Conservation (phyloP, 2,888 invertebrate species). For the Protophormia terraenovae region DNA sequence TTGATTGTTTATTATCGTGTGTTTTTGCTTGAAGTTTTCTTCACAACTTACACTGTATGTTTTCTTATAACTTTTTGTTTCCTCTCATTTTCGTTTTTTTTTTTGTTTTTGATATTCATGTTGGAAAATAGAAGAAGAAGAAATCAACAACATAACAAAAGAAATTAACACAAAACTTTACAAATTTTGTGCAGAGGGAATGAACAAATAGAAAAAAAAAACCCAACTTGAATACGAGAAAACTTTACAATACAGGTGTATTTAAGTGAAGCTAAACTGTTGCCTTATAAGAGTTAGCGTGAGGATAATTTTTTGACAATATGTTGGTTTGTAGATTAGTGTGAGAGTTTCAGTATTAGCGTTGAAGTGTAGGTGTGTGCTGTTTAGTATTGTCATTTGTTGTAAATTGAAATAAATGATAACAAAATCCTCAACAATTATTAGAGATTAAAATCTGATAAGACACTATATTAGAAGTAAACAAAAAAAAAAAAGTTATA, state of each 20-base stretch:
- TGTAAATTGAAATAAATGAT: constrained; percentile 31
- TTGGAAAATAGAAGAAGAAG: constrained; percentile 7
- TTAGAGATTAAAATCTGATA: constrained; percentile 19
- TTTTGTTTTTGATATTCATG: constrained; percentile 42
- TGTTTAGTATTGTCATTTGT: constrained; percentile 8
- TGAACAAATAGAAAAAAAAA: neutral
- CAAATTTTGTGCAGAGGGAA: constrained; percentile 18
- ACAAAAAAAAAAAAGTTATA: too few relatives aligned
- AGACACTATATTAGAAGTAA: neutral
- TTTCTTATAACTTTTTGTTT: constrained; percentile 36
- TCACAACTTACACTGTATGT: constrained; percentile 54
- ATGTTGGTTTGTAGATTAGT: too few relatives aligned
- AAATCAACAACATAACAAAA: constrained; percentile 36
- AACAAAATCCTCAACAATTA: constrained; percentile 23
- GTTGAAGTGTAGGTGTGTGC: neutral
- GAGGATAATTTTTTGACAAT: constrained; percentile 25
- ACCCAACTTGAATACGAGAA: constrained; percentile 4
- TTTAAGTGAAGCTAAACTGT: constrained; percentile 45
- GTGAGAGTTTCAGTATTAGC: too few relatives aligned
- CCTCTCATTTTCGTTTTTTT: neutral
- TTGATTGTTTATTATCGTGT: constrained; percentile 60
- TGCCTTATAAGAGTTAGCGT: constrained; percentile 28
- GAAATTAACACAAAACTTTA: constrained; percentile 67
- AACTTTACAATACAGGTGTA: constrained; percentile 57
- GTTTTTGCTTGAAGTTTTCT: constrained; percentile 53